Percentiles rank a stretch among this genome's conserved stretches.
Conservation (phyloP, 1,140 invertebrate genomes). For the Heliconius nattereri region DNA sequence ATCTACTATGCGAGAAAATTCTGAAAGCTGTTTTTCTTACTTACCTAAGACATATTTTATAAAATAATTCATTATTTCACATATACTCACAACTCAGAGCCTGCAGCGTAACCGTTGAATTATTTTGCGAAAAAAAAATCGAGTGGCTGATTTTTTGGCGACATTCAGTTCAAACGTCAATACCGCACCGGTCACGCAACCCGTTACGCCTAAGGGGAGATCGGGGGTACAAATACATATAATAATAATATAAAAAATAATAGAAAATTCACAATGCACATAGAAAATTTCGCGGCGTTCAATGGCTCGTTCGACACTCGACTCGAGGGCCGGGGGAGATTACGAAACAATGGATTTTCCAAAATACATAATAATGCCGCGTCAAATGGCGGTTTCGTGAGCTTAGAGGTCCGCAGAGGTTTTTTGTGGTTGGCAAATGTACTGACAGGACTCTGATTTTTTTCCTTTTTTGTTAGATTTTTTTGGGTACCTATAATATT, state of each 20-base stretch:
- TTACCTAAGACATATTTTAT: too few relatives aligned
- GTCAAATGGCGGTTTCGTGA: slow-evolving; percentile 70
- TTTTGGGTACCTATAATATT: neutral
- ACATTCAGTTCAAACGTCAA: neutral
- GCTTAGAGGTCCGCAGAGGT: slow-evolving; percentile 60
- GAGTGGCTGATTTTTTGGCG: slow-evolving; percentile 6
- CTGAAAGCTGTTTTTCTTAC: too few relatives aligned
- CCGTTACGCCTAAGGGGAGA: neutral
- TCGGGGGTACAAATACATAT: neutral
- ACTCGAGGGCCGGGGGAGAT: slow-evolving; percentile 15
- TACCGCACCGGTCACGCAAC: neutral
- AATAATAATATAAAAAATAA: slow-evolving; percentile 7
- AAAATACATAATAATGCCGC: slow-evolving; percentile 78
- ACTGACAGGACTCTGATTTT: neutral
- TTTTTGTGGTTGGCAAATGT: neutral
- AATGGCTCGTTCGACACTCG: slow-evolving; percentile 20
- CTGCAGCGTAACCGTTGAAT: too few relatives aligned
- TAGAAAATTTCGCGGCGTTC: slow-evolving; percentile 19
- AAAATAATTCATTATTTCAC: too few relatives aligned
- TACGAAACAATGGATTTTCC: slow-evolving; percentile 38
- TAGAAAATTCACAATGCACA: slow-evolving; percentile 21
- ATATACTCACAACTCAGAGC: too few relatives aligned
- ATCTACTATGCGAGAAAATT: too few relatives aligned
- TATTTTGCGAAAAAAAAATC: neutral
- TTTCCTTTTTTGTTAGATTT: neutral